phyloP scores from a whole-genome alignment of 2,888 invertebrate genomes.

The Temnothorax rugatulus region DNA sequence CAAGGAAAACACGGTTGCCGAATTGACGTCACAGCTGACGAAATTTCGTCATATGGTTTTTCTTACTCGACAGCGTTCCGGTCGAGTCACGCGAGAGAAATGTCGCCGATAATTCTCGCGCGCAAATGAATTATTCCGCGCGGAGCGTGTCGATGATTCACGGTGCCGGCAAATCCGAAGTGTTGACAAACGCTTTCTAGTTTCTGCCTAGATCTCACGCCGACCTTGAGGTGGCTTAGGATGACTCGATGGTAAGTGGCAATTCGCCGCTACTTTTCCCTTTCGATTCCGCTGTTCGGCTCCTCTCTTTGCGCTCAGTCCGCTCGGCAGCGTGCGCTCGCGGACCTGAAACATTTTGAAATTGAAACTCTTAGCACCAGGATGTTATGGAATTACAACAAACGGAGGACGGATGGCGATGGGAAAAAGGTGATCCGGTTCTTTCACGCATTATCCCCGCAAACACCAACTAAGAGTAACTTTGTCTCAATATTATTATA shows the following conservation, averaged over 20 bases:
- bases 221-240: neutral
- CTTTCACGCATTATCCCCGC: too few relatives aligned
- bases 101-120: slow-evolving; percentile 15
- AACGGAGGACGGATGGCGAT: neutral
- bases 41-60: slow-evolving; percentile 46
- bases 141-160: slow-evolving; percentile 35
- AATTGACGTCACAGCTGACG: slow-evolving; percentile 54
- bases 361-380: neutral
- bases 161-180: neutral
- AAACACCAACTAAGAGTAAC: too few relatives aligned
- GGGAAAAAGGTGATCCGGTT: neutral
- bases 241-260: neutral
- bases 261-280: neutral
- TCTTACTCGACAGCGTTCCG: neutral
- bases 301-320: slow-evolving; percentile 5
- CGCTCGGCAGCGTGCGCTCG: neutral
- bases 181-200: slow-evolving; percentile 4
- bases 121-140: slow-evolving; percentile 12
- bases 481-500: too few relatives aligned
- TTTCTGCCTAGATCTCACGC: neutral
- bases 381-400: neutral
- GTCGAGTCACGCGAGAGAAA: slow-evolving; percentile 66
- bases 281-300: neutral
- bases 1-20: slow-evolving; percentile 41
- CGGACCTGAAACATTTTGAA: neutral